Evolutionary conservation across 2,888 invertebrate genomes (phyloP).

Genomic region (Sussaba pulchella): DNA sequence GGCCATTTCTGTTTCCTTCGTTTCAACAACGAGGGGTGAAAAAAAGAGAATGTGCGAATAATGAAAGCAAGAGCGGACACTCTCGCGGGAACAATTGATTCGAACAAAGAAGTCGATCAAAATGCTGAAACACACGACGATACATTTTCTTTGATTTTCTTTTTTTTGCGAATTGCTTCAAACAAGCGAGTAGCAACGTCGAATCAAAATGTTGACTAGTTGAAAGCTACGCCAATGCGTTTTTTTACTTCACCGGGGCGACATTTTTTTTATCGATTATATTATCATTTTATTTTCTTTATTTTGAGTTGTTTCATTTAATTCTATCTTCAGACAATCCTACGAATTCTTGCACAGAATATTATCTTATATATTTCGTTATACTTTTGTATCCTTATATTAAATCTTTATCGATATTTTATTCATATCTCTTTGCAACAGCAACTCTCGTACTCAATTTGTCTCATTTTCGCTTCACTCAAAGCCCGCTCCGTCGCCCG

Average conservation of each 20-base stretch:
- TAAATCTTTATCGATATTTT: conserved; percentile 6
- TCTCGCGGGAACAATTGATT: neutral
- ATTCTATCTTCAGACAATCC: neutral
- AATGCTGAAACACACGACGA: conserved; percentile 1
- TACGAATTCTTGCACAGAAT: too few species aligned
- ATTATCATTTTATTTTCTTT: neutral
- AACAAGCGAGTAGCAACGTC: neutral
- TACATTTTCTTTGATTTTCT: neutral
- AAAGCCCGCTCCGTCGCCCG: conserved; percentile 25
- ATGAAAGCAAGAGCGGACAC: neutral
- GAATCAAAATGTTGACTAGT: neutral
- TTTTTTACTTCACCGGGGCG: neutral
- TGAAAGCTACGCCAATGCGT: too few species aligned
- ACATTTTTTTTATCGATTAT: neutral
- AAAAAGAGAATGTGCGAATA: conserved; percentile 7
- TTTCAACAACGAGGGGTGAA: neutral
- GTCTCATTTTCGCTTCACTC: conserved; percentile 49
- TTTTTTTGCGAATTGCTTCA: neutral
- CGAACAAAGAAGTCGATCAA: conserved; percentile 8
- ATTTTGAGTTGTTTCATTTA: neutral
- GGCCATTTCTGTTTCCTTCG: conserved; percentile 2
- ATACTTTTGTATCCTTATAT: neutral
- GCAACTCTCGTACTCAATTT: conserved; percentile 19
- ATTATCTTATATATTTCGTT: neutral
- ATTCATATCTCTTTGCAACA: conserved; percentile 16